Percentiles rank a stretch among this genome's conserved stretches.
phyloP scores from a whole-genome alignment of 2,797 vertebrate species.

The Spondyliosoma cantharus region DNA sequence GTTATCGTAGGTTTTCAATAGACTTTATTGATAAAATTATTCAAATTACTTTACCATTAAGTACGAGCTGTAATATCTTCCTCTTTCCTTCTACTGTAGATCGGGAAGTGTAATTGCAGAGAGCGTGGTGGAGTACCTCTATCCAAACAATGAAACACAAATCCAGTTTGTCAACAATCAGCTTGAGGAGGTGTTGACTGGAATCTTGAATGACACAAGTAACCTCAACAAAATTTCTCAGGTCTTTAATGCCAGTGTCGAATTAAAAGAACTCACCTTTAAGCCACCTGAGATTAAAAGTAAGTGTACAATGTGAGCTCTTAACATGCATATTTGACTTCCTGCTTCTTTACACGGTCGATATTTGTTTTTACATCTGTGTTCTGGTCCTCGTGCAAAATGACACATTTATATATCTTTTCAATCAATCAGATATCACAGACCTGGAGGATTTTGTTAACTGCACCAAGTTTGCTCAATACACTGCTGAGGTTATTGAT shows the following conservation, averaged over 20 bases:
- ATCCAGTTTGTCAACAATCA: slow-evolving; percentile 77
- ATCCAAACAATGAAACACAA: slow-evolving; percentile 76
- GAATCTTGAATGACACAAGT: slow-evolving; percentile 62
- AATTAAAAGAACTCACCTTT: slow-evolving; percentile 39
- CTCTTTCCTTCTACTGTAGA: slow-evolving; percentile 34
- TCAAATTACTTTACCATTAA: not conserved
- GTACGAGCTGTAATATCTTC: not conserved
- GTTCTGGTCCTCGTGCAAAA: not conserved
- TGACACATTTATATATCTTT: not conserved
- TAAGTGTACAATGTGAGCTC: slow-evolving; percentile 48
- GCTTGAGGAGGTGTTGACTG: slow-evolving; percentile 45
- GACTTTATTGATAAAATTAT: not conserved
- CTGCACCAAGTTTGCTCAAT: slow-evolving; percentile 68
- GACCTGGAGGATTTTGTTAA: slow-evolving; percentile 68
- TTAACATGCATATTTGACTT: not conserved
- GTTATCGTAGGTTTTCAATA: slow-evolving; percentile 64
- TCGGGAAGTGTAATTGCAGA: slow-evolving; percentile 71
- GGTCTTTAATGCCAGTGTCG: slow-evolving; percentile 57
- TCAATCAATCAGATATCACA: slow-evolving; percentile 60
- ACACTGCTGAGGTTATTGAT: slow-evolving; percentile 59
- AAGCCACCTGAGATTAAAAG: slow-evolving; percentile 52
- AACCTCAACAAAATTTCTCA: slow-evolving; percentile 65
- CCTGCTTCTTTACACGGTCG: not conserved
- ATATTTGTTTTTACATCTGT: not conserved
- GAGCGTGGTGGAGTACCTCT: slow-evolving; percentile 69